phyloP scores from a whole-genome alignment of 2,888 invertebrate genomes.

The Clusia tigrina region DNA sequence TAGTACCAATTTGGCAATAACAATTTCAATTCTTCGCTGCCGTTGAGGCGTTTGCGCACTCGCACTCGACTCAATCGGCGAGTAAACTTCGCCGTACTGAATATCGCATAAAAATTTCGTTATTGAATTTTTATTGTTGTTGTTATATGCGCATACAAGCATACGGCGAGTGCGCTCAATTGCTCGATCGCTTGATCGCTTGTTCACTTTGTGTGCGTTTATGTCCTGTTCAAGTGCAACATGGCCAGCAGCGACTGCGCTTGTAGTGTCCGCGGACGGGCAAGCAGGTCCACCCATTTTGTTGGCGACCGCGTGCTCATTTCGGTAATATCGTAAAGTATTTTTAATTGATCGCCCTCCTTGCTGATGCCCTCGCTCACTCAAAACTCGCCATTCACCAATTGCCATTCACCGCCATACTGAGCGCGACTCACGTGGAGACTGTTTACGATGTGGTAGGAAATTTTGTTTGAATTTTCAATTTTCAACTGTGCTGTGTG shows the following conservation, averaged over 20 bases:
- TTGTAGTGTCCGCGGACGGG: background rate
- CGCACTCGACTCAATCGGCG: background rate
- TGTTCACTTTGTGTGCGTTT: background rate
- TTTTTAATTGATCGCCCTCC: constrained; percentile 55
- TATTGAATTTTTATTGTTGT: constrained; percentile 45
- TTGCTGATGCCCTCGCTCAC: background rate
- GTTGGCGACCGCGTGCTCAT: constrained; percentile 47
- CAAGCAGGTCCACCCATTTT: constrained; percentile 6
- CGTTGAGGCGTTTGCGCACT: constrained; percentile 23
- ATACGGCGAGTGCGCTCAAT: too few species aligned
- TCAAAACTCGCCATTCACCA: background rate
- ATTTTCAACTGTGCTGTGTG: background rate
- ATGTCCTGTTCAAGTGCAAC: background rate
- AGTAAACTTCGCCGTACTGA: constrained; percentile 11
- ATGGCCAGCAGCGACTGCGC: background rate
- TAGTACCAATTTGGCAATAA: constrained; percentile 14
- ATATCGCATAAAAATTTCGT: constrained; percentile 49
- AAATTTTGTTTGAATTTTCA: constrained; percentile 16
- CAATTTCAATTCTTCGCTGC: background rate
- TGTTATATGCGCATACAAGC: too few species aligned
- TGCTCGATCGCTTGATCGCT: too few species aligned
- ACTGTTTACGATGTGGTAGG: constrained; percentile 34
- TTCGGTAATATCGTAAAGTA: constrained; percentile 59
- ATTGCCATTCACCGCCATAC: background rate
- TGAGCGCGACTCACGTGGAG: background rate